Evolutionary conservation across 2,888 invertebrate genomes (phyloP).

Genomic region (Liopterus haemorrhoidalis): DNA sequence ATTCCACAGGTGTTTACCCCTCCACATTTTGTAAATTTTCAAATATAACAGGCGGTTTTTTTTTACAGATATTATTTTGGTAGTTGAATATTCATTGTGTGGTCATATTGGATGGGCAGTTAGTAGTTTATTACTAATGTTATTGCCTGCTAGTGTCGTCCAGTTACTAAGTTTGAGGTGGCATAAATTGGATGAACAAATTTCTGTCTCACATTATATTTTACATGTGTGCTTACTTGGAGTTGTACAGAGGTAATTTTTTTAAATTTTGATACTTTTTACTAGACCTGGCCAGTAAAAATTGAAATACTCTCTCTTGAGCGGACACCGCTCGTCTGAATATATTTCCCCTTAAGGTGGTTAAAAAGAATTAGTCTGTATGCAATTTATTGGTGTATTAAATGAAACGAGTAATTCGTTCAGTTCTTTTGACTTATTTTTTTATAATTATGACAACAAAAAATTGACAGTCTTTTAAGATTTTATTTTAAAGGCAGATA

Average conservation of each 20-base stretch:
- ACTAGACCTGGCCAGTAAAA: too few species aligned
- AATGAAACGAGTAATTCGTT: too few species aligned
- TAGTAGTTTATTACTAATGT: conserved; percentile 50
- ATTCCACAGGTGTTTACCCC: conserved; percentile 25
- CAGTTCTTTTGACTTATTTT: too few species aligned
- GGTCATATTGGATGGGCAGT: conserved; percentile 53
- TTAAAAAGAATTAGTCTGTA: too few species aligned
- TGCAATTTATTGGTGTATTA: too few species aligned
- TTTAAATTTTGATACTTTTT: too few species aligned
- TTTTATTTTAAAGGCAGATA: too few species aligned
- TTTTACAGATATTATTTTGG: conserved; percentile 53
- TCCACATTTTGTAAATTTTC: conserved; percentile 5
- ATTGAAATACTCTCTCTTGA: too few species aligned
- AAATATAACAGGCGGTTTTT: conserved; percentile 14
- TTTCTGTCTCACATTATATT: conserved; percentile 50
- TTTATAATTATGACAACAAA: too few species aligned
- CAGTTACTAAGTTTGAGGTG: conserved; percentile 57
- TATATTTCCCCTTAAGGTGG: too few species aligned
- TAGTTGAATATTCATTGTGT: conserved; percentile 53
- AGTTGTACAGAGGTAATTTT: conserved; percentile 52
- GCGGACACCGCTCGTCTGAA: too few species aligned
- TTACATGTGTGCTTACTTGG: conserved; percentile 53
- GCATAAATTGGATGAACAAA: conserved; percentile 49
- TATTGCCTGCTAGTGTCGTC: conserved; percentile 53
- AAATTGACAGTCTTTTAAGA: too few species aligned